A percentile compares a stretch with the other conserved stretches of the same genome.
Evolutionary conservation across 2,797 vertebrate species (phyloP).

Genomic region (Uromys caudimaculatus): DNA sequence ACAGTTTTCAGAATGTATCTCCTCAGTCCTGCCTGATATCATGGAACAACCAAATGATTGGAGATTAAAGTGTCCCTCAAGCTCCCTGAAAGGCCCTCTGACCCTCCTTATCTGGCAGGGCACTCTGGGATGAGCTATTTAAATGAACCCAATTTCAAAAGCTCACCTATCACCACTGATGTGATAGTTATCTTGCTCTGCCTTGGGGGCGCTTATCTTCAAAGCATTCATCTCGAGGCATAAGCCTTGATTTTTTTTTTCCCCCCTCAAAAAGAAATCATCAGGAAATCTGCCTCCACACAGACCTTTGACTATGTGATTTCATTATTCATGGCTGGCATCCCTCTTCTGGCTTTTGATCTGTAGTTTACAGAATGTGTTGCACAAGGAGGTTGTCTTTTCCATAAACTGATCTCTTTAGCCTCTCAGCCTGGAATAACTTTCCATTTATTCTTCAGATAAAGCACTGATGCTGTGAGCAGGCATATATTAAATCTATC

Average conservation of each 20-base stretch:
- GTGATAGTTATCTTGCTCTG: background rate
- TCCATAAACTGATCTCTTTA: constrained; percentile 71
- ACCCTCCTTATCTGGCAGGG: constrained; percentile 45
- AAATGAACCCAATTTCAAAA: constrained; percentile 75
- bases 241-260: constrained; percentile 33
- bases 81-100: constrained; percentile 17
- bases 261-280: constrained; percentile 61
- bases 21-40: constrained; percentile 28
- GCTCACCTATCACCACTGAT: constrained; percentile 38
- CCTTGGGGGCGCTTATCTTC: constrained; percentile 59
- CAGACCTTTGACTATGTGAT: constrained; percentile 61
- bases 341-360: constrained; percentile 74
- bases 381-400: constrained; percentile 64
- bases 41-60: constrained; percentile 29
- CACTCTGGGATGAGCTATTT: constrained; percentile 50
- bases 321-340: constrained; percentile 67
- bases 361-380: constrained; percentile 72
- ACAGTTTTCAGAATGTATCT: background rate
- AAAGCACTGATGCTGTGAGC: constrained; percentile 55
- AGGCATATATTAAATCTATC: constrained; percentile 64
- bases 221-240: constrained; percentile 42
- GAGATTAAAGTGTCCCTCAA: constrained; percentile 65
- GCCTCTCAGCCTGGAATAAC: constrained; percentile 70
- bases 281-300: constrained; percentile 54
- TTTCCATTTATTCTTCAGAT: constrained; percentile 74